Evolutionary conservation across 2,888 invertebrate genomes (phyloP), one percentile per base, ranked within the genome.

Genomic region (Mactromeris polynyma): DNA sequence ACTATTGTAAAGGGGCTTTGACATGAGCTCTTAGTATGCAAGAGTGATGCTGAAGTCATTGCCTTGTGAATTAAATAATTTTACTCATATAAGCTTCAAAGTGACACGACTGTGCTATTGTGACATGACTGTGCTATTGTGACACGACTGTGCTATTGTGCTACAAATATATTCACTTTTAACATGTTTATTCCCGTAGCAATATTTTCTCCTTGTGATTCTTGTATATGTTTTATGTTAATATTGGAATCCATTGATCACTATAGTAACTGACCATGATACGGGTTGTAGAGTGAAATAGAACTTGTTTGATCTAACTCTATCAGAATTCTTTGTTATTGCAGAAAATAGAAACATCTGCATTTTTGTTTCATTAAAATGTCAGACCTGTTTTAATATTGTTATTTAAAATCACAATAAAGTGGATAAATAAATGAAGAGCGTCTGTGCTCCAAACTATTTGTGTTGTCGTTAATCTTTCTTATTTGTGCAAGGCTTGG

Each of bases 401-500:
- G 73, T 73, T 73, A 73, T 73, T 64, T 73, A 73, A 73, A 73
- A 73, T 73, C 19, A 36, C 19, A 33, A 64, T 64, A 64, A 73
- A 73, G 33, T 73, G 82, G 40, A 64, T 64, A 81, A 86, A 81
- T 81, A 86, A n/a, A n/a, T n/a, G n/a, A 73, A 77, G 86, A 86
- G 86, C 86, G 73, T 86, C 81, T 86, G 73, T 86, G 86, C 86
- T 86, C 86, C 86, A 31, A 31, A 2, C 26, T 42, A 46, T 19
- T 42, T 19, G 33, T 33, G 46, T 46, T 14, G n/a, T 83, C 1
- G 26, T 83, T n/a, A 2, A 38, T 83, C n/a, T n/a, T 83, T 2
- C n/a, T 80, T 77, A 33, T 77, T 19, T 17, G 31, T 33, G 38
- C 19, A 77, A 17, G 17, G 46, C 46, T 46, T 46, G 3, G 46